phyloP scores from a whole-genome alignment of 2,888 invertebrate genomes.

The Timema cristinae region DNA sequence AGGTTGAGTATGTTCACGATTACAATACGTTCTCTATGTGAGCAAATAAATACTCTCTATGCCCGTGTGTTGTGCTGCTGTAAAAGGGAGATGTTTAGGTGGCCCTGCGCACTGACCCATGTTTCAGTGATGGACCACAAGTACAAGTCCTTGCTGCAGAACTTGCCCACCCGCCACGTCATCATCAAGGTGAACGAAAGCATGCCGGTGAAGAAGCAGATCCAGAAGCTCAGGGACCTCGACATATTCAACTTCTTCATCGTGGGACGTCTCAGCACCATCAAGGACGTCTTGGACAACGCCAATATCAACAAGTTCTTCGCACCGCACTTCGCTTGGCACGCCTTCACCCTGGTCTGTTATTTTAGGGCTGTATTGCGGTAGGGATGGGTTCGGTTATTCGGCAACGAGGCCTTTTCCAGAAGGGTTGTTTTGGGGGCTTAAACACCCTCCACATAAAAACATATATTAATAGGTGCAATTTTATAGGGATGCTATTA shows the following conservation, averaged over 20 bases:
- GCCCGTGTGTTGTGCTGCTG: too few species aligned
- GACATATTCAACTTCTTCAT: conserved; percentile 90
- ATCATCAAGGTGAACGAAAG: conserved; percentile 50
- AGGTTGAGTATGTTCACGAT: too few species aligned
- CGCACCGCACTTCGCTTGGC: conserved; percentile 83
- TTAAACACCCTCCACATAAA: too few species aligned
- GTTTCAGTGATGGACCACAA: conserved; percentile 84
- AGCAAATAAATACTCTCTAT: too few species aligned
- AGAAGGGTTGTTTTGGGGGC: too few species aligned
- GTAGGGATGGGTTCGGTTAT: too few species aligned
- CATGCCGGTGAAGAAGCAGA: conserved; percentile 52
- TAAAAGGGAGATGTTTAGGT: too few species aligned
- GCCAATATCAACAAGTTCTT: conserved; percentile 74
- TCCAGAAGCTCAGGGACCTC: conserved; percentile 68
- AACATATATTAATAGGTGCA: too few species aligned
- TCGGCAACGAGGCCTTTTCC: too few species aligned
- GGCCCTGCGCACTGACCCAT: conserved; percentile 26
- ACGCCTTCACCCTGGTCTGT: conserved; percentile 65
- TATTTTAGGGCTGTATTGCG: not conserved
- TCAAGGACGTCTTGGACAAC: conserved; percentile 63
- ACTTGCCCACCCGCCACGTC: conserved; percentile 85
- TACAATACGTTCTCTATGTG: not conserved
- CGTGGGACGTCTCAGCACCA: conserved; percentile 67
- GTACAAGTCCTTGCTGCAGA: conserved; percentile 83
- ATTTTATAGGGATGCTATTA: too few species aligned